Percentiles rank a stretch among this genome's conserved stretches.
phyloP scores from a whole-genome alignment of 2,113 vertebrate species.

The Prolemur simus region DNA sequence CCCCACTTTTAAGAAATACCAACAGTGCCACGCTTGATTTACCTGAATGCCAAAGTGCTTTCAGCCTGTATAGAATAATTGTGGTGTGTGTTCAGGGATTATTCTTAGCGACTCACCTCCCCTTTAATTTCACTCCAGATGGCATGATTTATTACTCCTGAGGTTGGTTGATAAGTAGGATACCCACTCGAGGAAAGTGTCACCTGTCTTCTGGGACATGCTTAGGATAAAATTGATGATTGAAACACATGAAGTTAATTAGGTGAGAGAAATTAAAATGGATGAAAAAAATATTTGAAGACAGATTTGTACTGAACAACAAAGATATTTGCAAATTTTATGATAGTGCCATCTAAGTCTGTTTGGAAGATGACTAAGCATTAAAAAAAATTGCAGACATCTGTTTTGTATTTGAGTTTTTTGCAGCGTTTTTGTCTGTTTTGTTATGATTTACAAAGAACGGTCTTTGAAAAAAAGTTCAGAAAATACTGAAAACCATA shows the following conservation, averaged over 20 bases:
- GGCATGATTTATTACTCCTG: not conserved
- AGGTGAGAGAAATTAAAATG: not conserved
- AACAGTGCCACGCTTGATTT: not conserved
- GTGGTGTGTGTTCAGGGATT: not conserved
- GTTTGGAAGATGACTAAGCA: not conserved
- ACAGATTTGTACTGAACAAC: not conserved
- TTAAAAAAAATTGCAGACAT: not conserved
- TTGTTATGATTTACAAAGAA: not conserved
- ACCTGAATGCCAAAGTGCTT: not conserved
- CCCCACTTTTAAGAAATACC: slow-evolving; percentile 10
- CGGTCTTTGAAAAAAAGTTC: slow-evolving; percentile 10
- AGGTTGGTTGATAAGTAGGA: not conserved
- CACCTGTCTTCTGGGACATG: not conserved
- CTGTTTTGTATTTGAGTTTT: not conserved
- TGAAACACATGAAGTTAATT: slow-evolving; percentile 31
- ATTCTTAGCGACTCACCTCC: not conserved
- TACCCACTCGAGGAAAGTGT: not conserved
- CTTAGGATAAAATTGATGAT: slow-evolving; percentile 15
- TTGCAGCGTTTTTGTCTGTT: not conserved
- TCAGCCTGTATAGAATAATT: not conserved
- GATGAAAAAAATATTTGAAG: slow-evolving; percentile 12
- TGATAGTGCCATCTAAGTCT: not conserved
- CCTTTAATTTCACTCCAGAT: not conserved
- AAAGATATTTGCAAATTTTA: not conserved
- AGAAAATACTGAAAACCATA: not conserved